Conservation (phyloP, 2,113 vertebrate species). For the Macquaria australasica region DNA sequence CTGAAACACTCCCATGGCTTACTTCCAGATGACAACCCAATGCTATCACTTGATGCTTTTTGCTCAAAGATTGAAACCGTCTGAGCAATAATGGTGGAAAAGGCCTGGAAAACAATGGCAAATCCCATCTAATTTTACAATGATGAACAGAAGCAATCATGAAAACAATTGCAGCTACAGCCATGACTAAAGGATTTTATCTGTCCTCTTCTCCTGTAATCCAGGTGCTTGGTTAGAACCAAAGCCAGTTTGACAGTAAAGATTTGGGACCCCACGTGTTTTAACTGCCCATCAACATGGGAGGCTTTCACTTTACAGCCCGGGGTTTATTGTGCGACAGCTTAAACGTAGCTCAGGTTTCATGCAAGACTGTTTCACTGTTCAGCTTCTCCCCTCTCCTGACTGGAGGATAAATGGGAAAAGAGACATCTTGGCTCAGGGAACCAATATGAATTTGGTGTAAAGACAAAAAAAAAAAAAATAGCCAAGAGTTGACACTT, state of each 20-base stretch:
- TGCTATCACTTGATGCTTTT: constrained; percentile 37
- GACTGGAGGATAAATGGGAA: constrained; percentile 50
- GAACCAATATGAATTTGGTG: constrained; percentile 15
- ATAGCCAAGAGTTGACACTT: constrained; percentile 11
- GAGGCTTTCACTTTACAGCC: constrained; percentile 81
- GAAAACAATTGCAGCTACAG: constrained; percentile 33
- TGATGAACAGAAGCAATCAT: constrained; percentile 31
- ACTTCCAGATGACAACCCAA: constrained; percentile 73
- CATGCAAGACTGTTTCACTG: constrained; percentile 75
- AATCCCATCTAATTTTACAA: constrained; percentile 20
- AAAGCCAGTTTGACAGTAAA: constrained; percentile 71
- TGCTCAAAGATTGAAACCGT: constrained; percentile 5
- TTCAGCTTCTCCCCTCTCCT: constrained; percentile 51
- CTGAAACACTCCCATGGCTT: constrained; percentile 72
- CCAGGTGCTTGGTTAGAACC: constrained; percentile 55
- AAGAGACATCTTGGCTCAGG: constrained; percentile 35
- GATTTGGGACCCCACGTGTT: constrained; percentile 80
- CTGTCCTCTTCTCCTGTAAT: constrained; percentile 29
- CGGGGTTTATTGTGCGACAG: constrained; percentile 78
- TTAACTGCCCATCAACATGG: constrained; percentile 82
- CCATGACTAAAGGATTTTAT: constrained; percentile 26
- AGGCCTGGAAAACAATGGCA: neutral
- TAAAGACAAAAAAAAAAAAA: neutral
- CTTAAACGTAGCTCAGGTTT: constrained; percentile 84
- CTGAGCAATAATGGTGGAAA: constrained; percentile 15